phyloP scores from a whole-genome alignment of 2,113 vertebrate species.

The Nematolebias whitei region DNA sequence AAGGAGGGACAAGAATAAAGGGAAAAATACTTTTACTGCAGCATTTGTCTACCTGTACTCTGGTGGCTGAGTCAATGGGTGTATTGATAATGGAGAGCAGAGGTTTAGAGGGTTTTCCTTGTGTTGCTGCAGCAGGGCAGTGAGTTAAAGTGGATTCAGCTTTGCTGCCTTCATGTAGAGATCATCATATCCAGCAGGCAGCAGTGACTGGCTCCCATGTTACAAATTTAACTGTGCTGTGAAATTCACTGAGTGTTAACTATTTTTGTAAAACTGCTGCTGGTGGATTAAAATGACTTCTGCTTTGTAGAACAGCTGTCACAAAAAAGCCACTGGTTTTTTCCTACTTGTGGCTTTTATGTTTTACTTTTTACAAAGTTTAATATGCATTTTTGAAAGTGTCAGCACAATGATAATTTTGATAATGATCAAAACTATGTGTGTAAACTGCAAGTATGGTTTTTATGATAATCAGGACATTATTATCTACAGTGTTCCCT shows the following conservation, averaged over 20 bases:
- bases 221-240: neutral
- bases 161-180: slow-evolving; percentile 32
- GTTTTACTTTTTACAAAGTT: neutral
- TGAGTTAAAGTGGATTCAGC: slow-evolving; percentile 60
- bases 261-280: too few relatives aligned
- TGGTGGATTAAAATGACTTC: neutral
- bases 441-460: slow-evolving; percentile 31
- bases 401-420: too few relatives aligned
- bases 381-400: neutral
- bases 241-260: too few relatives aligned
- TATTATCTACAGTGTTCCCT: too few relatives aligned
- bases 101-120: slow-evolving; percentile 39
- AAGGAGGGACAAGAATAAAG: slow-evolving; percentile 13
- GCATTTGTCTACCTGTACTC: slow-evolving; percentile 52
- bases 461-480: slow-evolving; percentile 30
- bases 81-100: slow-evolving; percentile 50
- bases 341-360: neutral
- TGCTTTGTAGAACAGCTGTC: neutral
- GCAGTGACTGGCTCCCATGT: slow-evolving; percentile 7
- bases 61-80: slow-evolving; percentile 49
- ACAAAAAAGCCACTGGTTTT: too few relatives aligned
- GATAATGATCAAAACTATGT: too few relatives aligned
- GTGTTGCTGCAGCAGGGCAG: slow-evolving; percentile 32
- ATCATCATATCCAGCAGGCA: slow-evolving; percentile 19
- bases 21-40: slow-evolving; percentile 48